Evolutionary conservation across 1,140 invertebrate genomes (phyloP).

Genomic region (Lutraria rhynchaena): DNA sequence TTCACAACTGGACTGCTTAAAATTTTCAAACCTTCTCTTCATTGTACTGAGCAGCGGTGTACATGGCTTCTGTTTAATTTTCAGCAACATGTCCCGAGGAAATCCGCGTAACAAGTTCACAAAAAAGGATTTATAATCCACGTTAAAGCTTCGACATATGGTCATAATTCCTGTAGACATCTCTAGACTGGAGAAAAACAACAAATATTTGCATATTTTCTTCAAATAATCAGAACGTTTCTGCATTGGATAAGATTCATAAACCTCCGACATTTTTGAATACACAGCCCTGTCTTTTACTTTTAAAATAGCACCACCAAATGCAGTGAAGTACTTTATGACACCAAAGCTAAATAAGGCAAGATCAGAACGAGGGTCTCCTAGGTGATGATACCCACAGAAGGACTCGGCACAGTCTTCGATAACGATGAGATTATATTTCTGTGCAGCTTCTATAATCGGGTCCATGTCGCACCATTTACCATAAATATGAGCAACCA

Average conservation of each 20-base stretch:
- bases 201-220: slow-evolving; percentile 78
- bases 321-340: slow-evolving; percentile 81
- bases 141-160: slow-evolving; percentile 67
- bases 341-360: slow-evolving; percentile 81
- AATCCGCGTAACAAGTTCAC: slow-evolving; percentile 79
- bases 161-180: slow-evolving; percentile 71
- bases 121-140: slow-evolving; percentile 74
- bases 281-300: slow-evolving; percentile 73
- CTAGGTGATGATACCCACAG: slow-evolving; percentile 78
- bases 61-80: slow-evolving; percentile 78
- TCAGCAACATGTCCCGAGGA: slow-evolving; percentile 74
- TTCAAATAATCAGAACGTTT: slow-evolving; percentile 73
- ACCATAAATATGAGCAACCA: slow-evolving; percentile 81
- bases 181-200: slow-evolving; percentile 74
- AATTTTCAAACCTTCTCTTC: slow-evolving; percentile 67
- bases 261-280: slow-evolving; percentile 70
- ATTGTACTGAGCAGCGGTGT: slow-evolving; percentile 77
- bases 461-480: slow-evolving; percentile 76
- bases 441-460: slow-evolving; percentile 75
- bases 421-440: slow-evolving; percentile 75
- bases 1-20: slow-evolving; percentile 67
- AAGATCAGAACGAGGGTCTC: slow-evolving; percentile 79
- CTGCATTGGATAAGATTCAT: slow-evolving; percentile 74
- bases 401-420: slow-evolving; percentile 82
- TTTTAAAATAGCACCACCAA: slow-evolving; percentile 81